Conservation (phyloP, 1,140 invertebrate species). For the Eubasilissa regina region DNA sequence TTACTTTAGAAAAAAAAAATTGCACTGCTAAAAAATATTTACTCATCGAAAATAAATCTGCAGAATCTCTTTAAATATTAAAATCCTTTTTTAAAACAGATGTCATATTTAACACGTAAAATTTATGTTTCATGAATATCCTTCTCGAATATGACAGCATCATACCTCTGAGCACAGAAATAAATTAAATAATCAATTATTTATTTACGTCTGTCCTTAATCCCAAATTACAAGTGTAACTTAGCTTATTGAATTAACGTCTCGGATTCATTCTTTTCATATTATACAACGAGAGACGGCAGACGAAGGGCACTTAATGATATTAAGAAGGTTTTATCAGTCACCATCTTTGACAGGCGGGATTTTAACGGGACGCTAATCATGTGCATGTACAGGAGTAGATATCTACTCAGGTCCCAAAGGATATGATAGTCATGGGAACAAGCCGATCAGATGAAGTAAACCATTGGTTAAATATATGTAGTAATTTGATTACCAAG, state of each 20-base stretch:
- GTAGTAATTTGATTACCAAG: too few species aligned
- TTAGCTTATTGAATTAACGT: slow-evolving; percentile 18
- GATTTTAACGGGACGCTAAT: slow-evolving; percentile 33
- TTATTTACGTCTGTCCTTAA: background rate
- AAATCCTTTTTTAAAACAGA: too few species aligned
- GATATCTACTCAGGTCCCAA: background rate
- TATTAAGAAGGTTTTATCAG: slow-evolving; percentile 13
- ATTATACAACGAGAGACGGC: background rate
- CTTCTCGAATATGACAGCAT: too few species aligned
- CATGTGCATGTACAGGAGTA: background rate
- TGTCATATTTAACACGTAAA: too few species aligned
- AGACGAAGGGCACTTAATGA: slow-evolving; percentile 5
- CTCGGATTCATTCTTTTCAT: background rate
- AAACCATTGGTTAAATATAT: slow-evolving; percentile 1
- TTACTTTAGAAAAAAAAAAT: too few species aligned
- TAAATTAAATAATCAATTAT: too few species aligned
- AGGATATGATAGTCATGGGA: slow-evolving; percentile 28
- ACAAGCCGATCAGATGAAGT: background rate
- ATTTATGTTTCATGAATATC: too few species aligned
- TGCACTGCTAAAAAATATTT: too few species aligned
- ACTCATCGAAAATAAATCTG: too few species aligned
- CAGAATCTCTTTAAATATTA: too few species aligned
- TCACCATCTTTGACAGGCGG: slow-evolving; percentile 22
- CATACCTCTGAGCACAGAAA: too few species aligned
- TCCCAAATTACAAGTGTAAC: slow-evolving; percentile 2